phyloP scores from a whole-genome alignment of 2,888 invertebrate genomes.

The Saturnia japonica region DNA sequence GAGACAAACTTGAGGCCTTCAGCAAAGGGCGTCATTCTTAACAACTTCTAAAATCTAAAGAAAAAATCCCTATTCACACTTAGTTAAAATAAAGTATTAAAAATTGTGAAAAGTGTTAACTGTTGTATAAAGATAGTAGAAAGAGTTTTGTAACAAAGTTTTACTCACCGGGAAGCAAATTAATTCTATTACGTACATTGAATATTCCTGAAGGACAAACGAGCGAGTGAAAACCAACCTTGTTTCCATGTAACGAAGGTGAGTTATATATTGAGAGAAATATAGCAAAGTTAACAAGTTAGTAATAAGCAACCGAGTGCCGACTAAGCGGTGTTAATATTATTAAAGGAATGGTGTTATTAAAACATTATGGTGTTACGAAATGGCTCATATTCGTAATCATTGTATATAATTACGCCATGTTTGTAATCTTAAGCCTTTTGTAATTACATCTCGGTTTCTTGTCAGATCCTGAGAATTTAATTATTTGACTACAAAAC shows the following conservation, averaged over 20 bases:
- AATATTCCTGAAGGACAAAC: neutral
- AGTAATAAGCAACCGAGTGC: constrained; percentile 9
- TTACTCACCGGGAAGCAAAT: constrained; percentile 7
- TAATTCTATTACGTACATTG: constrained; percentile 13
- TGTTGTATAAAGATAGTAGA: neutral
- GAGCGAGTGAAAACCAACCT: neutral
- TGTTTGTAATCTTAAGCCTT: neutral
- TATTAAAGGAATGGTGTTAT: constrained; percentile 9
- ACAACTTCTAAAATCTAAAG: neutral
- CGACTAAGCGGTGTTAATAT: constrained; percentile 14
- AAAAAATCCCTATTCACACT: neutral
- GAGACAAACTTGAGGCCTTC: neutral
- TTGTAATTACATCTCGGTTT: neutral
- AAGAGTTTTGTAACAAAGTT: neutral
- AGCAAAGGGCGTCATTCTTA: too few species aligned
- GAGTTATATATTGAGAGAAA: neutral
- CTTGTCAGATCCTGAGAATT: neutral
- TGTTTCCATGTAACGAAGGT: neutral
- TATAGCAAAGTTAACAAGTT: constrained; percentile 1
- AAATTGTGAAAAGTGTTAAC: neutral
- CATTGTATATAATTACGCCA: neutral
- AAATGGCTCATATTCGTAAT: constrained; percentile 1
- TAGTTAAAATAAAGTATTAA: neutral
- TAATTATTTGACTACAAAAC: neutral
- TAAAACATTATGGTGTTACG: constrained; percentile 3